Evolutionary conservation across 1,140 invertebrate species (phyloP).

Genomic region (Rhynchophorus ferrugineus): DNA sequence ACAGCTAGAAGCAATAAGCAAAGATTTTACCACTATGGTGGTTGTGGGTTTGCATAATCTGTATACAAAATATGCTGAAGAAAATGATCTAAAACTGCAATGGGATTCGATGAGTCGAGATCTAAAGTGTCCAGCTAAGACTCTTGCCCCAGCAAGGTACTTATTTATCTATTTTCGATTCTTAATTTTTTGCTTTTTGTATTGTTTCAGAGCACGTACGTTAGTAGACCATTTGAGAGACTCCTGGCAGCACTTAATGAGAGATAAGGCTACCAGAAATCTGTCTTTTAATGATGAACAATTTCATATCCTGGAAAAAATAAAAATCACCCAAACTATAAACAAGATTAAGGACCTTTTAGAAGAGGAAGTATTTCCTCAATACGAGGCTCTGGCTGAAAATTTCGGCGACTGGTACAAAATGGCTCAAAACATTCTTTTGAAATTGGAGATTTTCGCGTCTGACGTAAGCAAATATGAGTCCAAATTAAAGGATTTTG

Average conservation of each 20-base stretch:
- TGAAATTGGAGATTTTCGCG: slow-evolving; percentile 67
- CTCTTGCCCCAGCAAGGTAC: slow-evolving; percentile 53
- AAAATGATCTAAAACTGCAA: slow-evolving; percentile 55
- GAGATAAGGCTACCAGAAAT: slow-evolving; percentile 75
- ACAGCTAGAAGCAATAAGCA: slow-evolving; percentile 20
- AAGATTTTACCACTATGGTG: slow-evolving; percentile 17
- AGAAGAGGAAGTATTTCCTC: slow-evolving; percentile 55
- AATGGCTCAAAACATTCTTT: slow-evolving; percentile 69
- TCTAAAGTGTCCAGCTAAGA: slow-evolving; percentile 57
- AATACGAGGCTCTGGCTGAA: slow-evolving; percentile 60
- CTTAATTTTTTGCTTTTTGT: slow-evolving; percentile 1
- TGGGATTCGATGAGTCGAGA: slow-evolving; percentile 64
- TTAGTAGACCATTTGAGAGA: slow-evolving; percentile 73
- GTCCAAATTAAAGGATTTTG: slow-evolving; percentile 32
- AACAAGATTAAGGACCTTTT: slow-evolving; percentile 58
- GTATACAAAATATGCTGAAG: slow-evolving; percentile 48
- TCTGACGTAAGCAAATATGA: slow-evolving; percentile 53
- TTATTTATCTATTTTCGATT: background rate
- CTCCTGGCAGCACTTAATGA: slow-evolving; percentile 84
- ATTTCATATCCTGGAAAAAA: slow-evolving; percentile 83
- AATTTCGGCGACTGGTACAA: slow-evolving; percentile 77
- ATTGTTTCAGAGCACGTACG: slow-evolving; percentile 50
- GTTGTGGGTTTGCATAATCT: slow-evolving; percentile 33
- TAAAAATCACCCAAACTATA: slow-evolving; percentile 63
- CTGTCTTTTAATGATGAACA: slow-evolving; percentile 89